Evolutionary conservation across 2,797 vertebrate species (phyloP).

Genomic region (Phrynocephalus guinanensis): DNA sequence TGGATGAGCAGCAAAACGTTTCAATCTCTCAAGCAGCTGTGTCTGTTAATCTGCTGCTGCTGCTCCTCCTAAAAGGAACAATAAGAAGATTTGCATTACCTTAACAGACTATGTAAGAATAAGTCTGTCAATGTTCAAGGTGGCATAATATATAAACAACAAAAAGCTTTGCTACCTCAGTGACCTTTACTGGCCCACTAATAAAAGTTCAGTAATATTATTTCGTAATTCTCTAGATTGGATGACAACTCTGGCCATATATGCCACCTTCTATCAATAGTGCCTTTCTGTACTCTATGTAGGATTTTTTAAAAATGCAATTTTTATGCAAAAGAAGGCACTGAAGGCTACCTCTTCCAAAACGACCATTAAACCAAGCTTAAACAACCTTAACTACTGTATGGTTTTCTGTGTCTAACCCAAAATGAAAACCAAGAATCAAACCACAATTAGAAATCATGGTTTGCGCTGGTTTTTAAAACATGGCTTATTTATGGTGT

Average conservation of each 20-base stretch:
- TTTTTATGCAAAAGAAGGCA: not conserved
- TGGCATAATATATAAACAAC: not conserved
- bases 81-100: not conserved
- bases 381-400: no score
- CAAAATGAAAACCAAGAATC: no score
- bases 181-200: no score
- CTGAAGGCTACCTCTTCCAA: no score
- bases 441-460: no score
- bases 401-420: no score
- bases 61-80: not conserved
- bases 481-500: no score
- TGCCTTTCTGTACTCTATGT: not conserved
- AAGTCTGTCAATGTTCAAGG: not conserved
- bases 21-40: no score
- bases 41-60: not conserved
- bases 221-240: not conserved
- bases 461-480: no score
- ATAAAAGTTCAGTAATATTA: not conserved
- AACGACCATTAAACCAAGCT: no score
- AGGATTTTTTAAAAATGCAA: not conserved
- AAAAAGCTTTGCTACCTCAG: no score
- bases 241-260: not conserved
- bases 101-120: not conserved
- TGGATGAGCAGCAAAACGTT: no score
- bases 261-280: not conserved